Evolutionary conservation across 2,888 invertebrate genomes (phyloP).

Genomic region (Diloba caeruleocephala): DNA sequence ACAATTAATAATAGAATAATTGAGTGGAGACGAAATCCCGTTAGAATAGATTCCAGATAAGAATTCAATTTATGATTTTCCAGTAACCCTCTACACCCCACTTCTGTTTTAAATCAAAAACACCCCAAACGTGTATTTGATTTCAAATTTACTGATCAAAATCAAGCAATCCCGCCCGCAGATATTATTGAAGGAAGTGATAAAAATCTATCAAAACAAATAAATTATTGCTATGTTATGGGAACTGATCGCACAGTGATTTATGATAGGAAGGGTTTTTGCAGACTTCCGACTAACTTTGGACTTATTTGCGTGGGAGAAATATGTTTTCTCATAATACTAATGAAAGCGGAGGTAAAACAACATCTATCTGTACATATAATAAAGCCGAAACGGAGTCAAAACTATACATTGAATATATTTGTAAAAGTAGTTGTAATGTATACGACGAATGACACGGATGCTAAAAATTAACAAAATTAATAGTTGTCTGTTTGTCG

Average conservation of each 20-base stretch:
- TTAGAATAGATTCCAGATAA: conserved; percentile 73
- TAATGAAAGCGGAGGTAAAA: background rate
- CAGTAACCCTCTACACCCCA: conserved; percentile 62
- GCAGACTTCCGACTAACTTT: conserved; percentile 20
- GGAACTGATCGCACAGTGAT: conserved; percentile 64
- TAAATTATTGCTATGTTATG: conserved; percentile 62
- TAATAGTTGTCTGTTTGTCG: too few species aligned
- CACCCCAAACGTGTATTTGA: conserved; percentile 56
- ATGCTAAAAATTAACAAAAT: too few species aligned
- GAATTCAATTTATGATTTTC: conserved; percentile 82
- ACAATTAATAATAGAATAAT: conserved; percentile 58
- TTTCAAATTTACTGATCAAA: conserved; percentile 58
- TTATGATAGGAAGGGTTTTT: conserved; percentile 58
- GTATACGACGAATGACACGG: too few species aligned
- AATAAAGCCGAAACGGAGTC: background rate
- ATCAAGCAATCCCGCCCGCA: conserved; percentile 62
- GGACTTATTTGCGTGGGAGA: conserved; percentile 29
- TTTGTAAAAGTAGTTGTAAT: too few species aligned
- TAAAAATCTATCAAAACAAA: conserved; percentile 76
- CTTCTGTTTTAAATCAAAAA: conserved; percentile 82
- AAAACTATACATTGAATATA: too few species aligned
- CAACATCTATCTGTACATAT: too few species aligned
- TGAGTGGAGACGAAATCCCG: conserved; percentile 50
- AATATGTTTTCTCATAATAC: background rate
- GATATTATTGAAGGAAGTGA: conserved; percentile 67